Evolutionary conservation across 2,797 vertebrate species (phyloP).

Genomic region (Darevskia nairensis): DNA sequence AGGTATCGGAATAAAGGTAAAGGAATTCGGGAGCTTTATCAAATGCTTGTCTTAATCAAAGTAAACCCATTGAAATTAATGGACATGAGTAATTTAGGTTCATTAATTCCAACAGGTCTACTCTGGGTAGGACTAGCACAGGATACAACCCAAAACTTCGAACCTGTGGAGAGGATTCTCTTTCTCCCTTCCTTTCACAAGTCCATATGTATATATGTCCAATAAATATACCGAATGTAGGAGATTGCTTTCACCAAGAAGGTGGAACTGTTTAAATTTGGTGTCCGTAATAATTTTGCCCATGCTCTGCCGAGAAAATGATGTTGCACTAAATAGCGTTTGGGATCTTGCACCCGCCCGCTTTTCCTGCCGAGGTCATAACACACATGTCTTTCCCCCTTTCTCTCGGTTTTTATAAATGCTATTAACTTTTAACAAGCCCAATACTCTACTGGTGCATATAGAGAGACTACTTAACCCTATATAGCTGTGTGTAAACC

Average conservation of each 20-base stretch:
- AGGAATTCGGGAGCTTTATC: not conserved
- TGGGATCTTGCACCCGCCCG: constrained; percentile 12
- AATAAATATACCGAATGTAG: not conserved
- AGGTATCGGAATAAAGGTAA: too few relatives aligned
- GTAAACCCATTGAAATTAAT: too few relatives aligned
- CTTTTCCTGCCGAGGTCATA: constrained; percentile 14
- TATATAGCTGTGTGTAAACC: not conserved
- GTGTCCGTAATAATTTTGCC: not conserved
- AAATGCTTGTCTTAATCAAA: too few relatives aligned
- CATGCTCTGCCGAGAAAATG: constrained; percentile 4
- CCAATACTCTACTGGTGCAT: constrained; percentile 34
- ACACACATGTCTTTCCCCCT: not conserved
- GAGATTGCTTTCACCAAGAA: not conserved
- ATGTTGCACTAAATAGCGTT: constrained; percentile 13
- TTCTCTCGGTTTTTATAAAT: constrained; percentile 35
- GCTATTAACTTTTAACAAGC: constrained; percentile 46
- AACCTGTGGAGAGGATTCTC: not conserved
- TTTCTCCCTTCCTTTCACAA: not conserved
- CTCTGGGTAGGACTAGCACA: too few relatives aligned
- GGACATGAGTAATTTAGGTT: too few relatives aligned
- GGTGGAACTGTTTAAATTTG: not conserved
- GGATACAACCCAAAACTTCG: not conserved
- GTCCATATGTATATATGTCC: not conserved
- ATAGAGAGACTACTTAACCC: constrained; percentile 39
- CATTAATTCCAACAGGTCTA: too few relatives aligned